These are phyloP conservation scores for Lasiurus cinereus DNA, from an alignment of 2,113 vertebrate genomes.

Conservation along the genomic window DNA sequence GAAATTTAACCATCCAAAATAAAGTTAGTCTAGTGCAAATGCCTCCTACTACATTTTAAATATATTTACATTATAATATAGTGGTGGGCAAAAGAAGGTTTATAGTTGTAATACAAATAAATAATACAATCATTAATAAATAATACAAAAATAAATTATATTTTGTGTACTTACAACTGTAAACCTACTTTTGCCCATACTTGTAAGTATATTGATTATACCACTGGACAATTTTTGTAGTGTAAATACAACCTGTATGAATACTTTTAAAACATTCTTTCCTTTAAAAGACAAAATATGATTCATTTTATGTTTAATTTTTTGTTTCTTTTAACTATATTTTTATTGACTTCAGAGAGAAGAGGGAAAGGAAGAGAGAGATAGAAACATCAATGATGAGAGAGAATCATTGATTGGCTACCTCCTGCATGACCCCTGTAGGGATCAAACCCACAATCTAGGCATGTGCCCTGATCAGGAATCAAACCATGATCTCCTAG, in stretches of 20 bases:
- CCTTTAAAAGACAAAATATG: conserved; percentile 16
- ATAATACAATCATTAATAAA: not conserved
- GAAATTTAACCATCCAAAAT: not conserved
- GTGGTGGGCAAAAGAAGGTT: not conserved
- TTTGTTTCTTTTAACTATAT: too few relatives aligned
- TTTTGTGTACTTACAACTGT: not conserved
- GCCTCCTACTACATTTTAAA: not conserved
- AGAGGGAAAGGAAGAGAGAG: too few relatives aligned
- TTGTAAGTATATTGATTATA: not conserved
- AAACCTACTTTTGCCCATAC: not conserved
- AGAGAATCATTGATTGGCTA: too few relatives aligned
- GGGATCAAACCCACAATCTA: too few relatives aligned
- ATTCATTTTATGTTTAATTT: conserved; percentile 21
- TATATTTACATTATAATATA: not conserved
- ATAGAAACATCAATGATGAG: too few relatives aligned
- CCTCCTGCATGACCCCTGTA: too few relatives aligned
- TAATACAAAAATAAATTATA: not conserved
- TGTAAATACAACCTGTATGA: not conserved
- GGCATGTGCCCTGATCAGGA: too few relatives aligned
- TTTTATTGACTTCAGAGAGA: too few relatives aligned
- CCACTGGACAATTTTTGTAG: not conserved
- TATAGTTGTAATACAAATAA: not conserved
- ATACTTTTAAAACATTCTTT: not conserved
- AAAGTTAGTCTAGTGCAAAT: not conserved
- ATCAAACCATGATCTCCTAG: too few relatives aligned